A percentile compares a stretch with the other conserved stretches of the same genome.
Evolutionary conservation across 2,113 vertebrate genomes (phyloP).

Genomic region (Formicarius rufipectus): DNA sequence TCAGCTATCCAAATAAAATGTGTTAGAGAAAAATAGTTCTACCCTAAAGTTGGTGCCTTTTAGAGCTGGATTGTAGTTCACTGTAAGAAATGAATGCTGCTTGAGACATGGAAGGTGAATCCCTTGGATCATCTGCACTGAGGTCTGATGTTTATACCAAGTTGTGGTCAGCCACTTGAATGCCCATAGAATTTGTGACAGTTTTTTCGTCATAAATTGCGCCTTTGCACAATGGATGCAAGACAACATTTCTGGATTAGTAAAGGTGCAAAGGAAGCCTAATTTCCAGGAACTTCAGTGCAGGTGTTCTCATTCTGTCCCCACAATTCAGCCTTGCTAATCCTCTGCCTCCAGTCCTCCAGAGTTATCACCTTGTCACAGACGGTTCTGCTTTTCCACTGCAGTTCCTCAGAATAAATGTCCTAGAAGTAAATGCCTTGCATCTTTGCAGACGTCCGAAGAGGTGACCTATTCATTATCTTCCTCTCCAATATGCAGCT

Average conservation of each 20-base stretch:
- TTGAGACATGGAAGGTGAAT: not conserved
- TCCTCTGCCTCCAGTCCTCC: not conserved
- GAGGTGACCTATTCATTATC: not conserved
- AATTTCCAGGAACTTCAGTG: not conserved
- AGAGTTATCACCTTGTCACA: not conserved
- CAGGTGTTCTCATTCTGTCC: not conserved
- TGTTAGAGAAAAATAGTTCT: not conserved
- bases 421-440: not conserved
- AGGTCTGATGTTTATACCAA: not conserved
- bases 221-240: not conserved
- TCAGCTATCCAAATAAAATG: not conserved
- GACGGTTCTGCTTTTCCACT: not conserved
- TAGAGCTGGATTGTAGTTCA: not conserved
- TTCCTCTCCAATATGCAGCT: not conserved
- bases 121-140: not conserved
- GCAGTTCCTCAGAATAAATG: not conserved
- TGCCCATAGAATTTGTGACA: not conserved
- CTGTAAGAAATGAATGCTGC: not conserved
- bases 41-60: not conserved
- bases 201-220: not conserved
- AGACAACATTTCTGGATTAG: not conserved
- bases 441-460: not conserved
- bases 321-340: not conserved
- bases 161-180: not conserved
- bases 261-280: not conserved